A percentile compares a stretch with the other conserved stretches of the same genome.
Conservation (phyloP, 2,797 vertebrate genomes). For the Zenarchopterus dispar region DNA sequence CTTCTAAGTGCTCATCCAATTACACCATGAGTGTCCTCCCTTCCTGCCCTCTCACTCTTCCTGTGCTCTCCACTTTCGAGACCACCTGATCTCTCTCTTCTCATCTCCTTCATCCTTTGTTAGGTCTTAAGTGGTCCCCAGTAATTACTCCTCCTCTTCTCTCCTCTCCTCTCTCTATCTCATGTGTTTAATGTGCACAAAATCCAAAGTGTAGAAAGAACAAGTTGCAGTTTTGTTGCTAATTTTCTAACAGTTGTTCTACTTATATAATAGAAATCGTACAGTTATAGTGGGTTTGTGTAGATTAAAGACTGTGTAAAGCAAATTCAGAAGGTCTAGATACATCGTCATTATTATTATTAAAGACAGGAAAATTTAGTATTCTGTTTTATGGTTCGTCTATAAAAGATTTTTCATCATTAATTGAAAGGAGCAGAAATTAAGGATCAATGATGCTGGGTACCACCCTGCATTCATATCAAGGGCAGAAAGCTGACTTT, state of each 20-base stretch:
- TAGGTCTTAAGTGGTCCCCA: constrained; percentile 18
- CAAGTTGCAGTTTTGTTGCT: constrained; percentile 7
- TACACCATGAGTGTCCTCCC: constrained; percentile 58
- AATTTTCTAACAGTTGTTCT: not conserved
- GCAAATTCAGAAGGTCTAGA: not conserved
- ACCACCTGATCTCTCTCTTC: constrained; percentile 51
- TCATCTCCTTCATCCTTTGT: constrained; percentile 27
- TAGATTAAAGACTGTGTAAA: not conserved
- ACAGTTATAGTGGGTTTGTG: not conserved
- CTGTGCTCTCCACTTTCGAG: constrained; percentile 28
- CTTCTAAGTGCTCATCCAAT: constrained; percentile 69
- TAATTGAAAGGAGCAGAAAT: too few relatives aligned
- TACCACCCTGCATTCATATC: too few relatives aligned
- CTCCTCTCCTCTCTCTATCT: not conserved
- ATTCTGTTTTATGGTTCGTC: too few relatives aligned
- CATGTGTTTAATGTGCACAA: constrained; percentile 5
- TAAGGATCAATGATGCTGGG: too few relatives aligned
- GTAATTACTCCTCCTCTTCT: constrained; percentile 25
- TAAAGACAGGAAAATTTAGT: too few relatives aligned
- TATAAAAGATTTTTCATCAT: too few relatives aligned
- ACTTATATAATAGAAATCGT: not conserved
- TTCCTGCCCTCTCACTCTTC: constrained; percentile 30
- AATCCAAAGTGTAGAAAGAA: not conserved
- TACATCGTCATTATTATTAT: too few relatives aligned
- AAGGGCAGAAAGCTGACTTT: too few relatives aligned